Evolutionary conservation across 1,140 invertebrate genomes (phyloP), one percentile per base, ranked within the genome.

Genomic region (Tetragnatha versicolor): DNA sequence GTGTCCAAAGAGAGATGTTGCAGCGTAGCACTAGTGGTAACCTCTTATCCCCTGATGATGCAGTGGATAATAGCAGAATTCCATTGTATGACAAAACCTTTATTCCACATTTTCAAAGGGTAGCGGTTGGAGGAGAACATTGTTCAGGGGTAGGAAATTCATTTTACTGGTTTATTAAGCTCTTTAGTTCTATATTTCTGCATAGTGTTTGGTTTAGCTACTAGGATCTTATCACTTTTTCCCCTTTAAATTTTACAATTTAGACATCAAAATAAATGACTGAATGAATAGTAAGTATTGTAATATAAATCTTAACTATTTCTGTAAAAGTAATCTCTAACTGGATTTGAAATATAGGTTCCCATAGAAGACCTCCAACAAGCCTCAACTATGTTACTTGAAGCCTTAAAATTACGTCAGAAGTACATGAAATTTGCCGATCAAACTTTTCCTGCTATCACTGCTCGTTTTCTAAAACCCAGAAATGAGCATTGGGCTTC

Each of bases 391-490:
- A 89, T 94, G 83, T 85, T 98, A 20, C 92, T 97, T 10, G 91
- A 96, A 83, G 95, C 96, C 0, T 85, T 98, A 81, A 90, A 93
- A 49, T 91, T 98, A 68, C 89, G 96, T 17, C 85, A 88, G 81
- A 91, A 90, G 60, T 98, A 98, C 84, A 98, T 98, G 95, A 88
- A 90, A 25, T 90, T 93, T 84, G 94, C 95, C 0, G 89, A 91
- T 81, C 97, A 98, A 85, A 90, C 87, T 66, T 98, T 96, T 85
- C 93, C 93, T 9, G 88, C 89, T n/a, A 93, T 94, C 66, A 94
- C 94, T 0, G 90, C 92, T 0, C 88, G 93, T 78, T 98, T 97
- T 37, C 53, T 68, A 37, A 63, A 70, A 60, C 82, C 53, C 1
- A 22, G 29, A 35, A 17, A 66, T 7, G 27, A 72, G 22, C 73